Percentiles rank a stretch among this genome's conserved stretches.
phyloP scores from a whole-genome alignment of 2,888 invertebrate genomes.

The Gastrophysa polygoni region DNA sequence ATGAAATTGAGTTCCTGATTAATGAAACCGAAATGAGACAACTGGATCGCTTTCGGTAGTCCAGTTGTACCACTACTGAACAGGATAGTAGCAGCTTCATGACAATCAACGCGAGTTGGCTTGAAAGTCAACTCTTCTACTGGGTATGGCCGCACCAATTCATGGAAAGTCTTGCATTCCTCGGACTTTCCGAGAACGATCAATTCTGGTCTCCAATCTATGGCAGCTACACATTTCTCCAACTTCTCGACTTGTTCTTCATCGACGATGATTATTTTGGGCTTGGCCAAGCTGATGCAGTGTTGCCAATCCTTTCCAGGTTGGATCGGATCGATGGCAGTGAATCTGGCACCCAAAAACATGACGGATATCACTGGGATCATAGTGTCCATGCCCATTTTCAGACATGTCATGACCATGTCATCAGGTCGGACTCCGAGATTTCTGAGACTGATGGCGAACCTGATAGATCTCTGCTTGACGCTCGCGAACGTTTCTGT shows the following conservation, averaged over 20 bases:
- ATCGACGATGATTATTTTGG: constrained; percentile 43
- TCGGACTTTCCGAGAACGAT: constrained; percentile 40
- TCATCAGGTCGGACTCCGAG: constrained; percentile 57
- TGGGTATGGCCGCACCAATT: neutral
- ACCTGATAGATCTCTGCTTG: constrained; percentile 53
- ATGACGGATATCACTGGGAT: constrained; percentile 60
- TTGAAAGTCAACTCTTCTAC: constrained; percentile 35
- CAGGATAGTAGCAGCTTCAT: constrained; percentile 41
- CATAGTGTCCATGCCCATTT: constrained; percentile 57
- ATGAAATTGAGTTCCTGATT: neutral
- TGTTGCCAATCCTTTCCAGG: constrained; percentile 38
- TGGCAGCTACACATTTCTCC: no score
- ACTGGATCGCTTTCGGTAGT: constrained; percentile 46
- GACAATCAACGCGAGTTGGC: constrained; percentile 31
- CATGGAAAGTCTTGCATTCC: constrained; percentile 30
- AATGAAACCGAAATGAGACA: constrained; percentile 31
- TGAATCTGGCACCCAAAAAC: constrained; percentile 55
- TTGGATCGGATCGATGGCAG: constrained; percentile 46
- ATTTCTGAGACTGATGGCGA: constrained; percentile 56
- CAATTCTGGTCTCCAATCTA: constrained; percentile 32
- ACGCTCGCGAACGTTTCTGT: constrained; percentile 27
- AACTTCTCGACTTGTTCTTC: constrained; percentile 31
- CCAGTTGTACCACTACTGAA: constrained; percentile 53
- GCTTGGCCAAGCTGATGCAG: constrained; percentile 40
- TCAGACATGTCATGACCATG: constrained; percentile 59